A percentile compares a stretch with the other conserved stretches of the same genome.
Evolutionary conservation across 2,797 vertebrate species (phyloP).

Genomic region (Paguma larvata): DNA sequence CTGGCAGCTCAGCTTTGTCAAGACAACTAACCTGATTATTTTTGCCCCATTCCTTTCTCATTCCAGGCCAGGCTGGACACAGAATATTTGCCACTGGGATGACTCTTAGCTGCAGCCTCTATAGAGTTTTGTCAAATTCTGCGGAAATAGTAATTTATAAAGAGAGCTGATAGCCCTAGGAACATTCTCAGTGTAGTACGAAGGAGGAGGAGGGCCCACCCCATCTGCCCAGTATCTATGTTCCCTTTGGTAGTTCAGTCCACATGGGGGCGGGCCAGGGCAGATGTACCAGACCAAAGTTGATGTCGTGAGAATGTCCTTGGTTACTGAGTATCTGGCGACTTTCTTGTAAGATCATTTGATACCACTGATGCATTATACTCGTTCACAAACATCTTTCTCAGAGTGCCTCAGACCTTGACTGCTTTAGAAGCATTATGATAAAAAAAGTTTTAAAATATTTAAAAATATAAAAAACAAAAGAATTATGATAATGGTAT

Average conservation of each 20-base stretch:
- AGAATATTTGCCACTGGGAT: neutral
- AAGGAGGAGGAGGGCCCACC: neutral
- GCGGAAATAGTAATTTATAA: neutral
- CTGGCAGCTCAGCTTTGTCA: neutral
- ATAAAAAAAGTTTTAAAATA: too few species aligned
- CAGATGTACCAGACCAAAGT: constrained; percentile 78
- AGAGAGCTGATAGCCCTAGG: neutral
- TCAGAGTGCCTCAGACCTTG: constrained; percentile 86
- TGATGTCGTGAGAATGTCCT: constrained; percentile 73
- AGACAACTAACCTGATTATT: neutral
- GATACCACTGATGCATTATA: constrained; percentile 70
- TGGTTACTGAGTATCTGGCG: constrained; percentile 73
- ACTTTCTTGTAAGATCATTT: constrained; percentile 68
- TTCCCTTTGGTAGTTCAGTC: constrained; percentile 66
- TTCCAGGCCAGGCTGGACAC: neutral
- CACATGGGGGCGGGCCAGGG: constrained; percentile 62
- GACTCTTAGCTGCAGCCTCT: neutral
- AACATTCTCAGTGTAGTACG: neutral
- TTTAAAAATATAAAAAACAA: neutral
- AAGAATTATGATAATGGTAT: constrained; percentile 74
- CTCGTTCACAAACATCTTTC: constrained; percentile 84
- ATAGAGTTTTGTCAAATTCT: neutral
- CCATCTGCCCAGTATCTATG: neutral
- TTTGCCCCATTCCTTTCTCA: neutral
- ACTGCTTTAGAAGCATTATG: constrained; percentile 74